Evolutionary conservation across 2,113 vertebrate species (phyloP).

Genomic region (Zosterops hypoxanthus): DNA sequence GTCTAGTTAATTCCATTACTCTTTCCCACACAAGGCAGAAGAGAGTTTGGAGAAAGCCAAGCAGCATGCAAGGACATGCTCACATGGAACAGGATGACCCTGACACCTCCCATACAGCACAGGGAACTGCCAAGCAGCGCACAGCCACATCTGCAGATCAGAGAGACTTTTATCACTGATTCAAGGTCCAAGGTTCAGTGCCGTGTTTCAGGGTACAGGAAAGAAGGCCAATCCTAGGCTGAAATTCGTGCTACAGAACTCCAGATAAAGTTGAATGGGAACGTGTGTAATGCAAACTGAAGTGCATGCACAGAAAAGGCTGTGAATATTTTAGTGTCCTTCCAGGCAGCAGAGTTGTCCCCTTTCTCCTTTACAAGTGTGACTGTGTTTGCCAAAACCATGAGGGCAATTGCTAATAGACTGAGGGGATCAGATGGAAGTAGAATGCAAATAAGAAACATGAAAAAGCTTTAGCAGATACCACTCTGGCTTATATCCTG

Average conservation of each 20-base stretch:
- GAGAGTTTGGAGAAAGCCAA: neutral
- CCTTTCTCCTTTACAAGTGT: neutral
- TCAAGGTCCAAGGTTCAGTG: constrained; percentile 25
- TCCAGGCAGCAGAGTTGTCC: neutral
- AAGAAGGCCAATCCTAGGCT: neutral
- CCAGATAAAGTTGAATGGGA: neutral
- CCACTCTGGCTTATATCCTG: neutral
- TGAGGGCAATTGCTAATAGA: neutral
- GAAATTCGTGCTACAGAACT: neutral
- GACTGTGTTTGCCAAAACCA: neutral
- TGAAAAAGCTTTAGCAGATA: neutral
- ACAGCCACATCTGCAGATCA: neutral
- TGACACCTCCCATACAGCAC: neutral
- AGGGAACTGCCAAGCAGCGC: neutral
- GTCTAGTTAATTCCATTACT: neutral
- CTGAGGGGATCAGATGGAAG: neutral
- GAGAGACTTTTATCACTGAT: neutral
- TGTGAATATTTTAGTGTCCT: neutral
- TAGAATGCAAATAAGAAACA: neutral
- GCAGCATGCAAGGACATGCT: neutral
- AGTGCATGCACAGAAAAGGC: neutral
- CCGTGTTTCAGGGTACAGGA: neutral
- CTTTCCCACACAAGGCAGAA: neutral
- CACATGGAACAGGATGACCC: neutral
- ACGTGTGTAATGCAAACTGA: neutral